A percentile compares a stretch with the other conserved stretches of the same genome.
Conservation (phyloP, 2,113 vertebrate genomes). For the Taurulus bubalis region DNA sequence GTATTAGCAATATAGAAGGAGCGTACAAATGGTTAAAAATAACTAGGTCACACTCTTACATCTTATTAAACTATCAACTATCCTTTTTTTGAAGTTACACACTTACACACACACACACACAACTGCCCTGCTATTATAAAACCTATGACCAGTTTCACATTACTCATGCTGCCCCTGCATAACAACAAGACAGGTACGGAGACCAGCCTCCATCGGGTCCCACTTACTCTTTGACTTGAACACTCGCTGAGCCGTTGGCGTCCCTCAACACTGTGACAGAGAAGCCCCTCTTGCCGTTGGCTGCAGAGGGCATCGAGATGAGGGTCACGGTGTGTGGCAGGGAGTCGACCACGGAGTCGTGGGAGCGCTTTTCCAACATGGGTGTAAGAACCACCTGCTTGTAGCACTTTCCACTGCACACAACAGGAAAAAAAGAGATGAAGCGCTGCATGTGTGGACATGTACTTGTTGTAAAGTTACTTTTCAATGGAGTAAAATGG, state of each 20-base stretch:
- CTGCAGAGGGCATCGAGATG: slow-evolving; percentile 93
- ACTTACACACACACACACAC: slow-evolving; percentile 20
- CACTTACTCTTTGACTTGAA: slow-evolving; percentile 97
- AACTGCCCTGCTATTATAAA: no score
- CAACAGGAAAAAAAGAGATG: slow-evolving; percentile 14
- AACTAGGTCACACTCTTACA: neutral
- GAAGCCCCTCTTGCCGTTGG: slow-evolving; percentile 91
- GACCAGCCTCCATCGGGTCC: neutral
- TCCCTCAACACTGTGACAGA: slow-evolving; percentile 89
- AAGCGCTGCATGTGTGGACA: slow-evolving; percentile 4
- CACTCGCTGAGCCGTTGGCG: slow-evolving; percentile 86
- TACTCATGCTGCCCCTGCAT: slow-evolving; percentile 33
- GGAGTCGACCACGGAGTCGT: slow-evolving; percentile 88
- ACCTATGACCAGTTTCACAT: slow-evolving; percentile 55
- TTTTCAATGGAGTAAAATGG: neutral
- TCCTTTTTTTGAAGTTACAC: neutral
- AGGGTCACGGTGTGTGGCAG: slow-evolving; percentile 94
- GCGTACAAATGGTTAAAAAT: neutral
- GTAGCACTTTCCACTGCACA: slow-evolving; percentile 92
- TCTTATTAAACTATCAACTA: slow-evolving; percentile 7
- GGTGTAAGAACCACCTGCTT: slow-evolving; percentile 93
- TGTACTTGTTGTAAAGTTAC: neutral
- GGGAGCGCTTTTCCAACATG: slow-evolving; percentile 92
- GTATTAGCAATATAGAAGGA: neutral
- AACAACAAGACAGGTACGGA: neutral